These are phyloP conservation scores for Tragelaphus strepsiceros DNA, from an alignment of 2,113 vertebrate genomes.

Conservation along the genomic window DNA sequence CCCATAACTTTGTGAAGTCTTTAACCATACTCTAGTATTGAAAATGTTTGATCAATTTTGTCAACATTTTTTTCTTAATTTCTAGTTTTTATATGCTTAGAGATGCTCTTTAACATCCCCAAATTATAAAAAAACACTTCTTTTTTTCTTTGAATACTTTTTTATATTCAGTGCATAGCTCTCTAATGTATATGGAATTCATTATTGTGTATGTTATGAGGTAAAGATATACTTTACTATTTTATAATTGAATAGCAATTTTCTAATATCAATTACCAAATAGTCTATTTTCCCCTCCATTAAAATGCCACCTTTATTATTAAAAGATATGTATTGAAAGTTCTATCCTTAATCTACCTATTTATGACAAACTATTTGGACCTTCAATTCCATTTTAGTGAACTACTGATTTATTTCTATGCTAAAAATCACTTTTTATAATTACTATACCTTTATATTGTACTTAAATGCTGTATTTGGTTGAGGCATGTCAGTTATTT, in stretches of 20 bases:
- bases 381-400: not conserved
- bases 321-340: not conserved
- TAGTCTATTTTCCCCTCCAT: not conserved
- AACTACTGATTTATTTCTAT: not conserved
- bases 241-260: not conserved
- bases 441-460: not conserved
- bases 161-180: not conserved
- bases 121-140: not conserved
- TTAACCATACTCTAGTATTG: not conserved
- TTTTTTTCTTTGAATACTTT: not conserved
- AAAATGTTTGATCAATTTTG: not conserved
- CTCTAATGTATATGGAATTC: not conserved
- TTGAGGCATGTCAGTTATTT: not conserved
- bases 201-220: not conserved
- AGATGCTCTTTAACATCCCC: not conserved
- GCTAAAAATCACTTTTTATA: not conserved
- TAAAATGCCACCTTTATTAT: slow-evolving; percentile 20
- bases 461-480: not conserved
- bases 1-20: not conserved
- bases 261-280: not conserved
- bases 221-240: not conserved
- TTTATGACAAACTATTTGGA: not conserved
- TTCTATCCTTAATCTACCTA: not conserved
- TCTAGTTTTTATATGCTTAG: not conserved
- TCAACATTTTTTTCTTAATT: not conserved